Percentiles rank a stretch among this genome's conserved stretches.
These are phyloP conservation scores for Gibbula magus DNA, from an alignment of 2,888 invertebrate species.

Conservation along the genomic window DNA sequence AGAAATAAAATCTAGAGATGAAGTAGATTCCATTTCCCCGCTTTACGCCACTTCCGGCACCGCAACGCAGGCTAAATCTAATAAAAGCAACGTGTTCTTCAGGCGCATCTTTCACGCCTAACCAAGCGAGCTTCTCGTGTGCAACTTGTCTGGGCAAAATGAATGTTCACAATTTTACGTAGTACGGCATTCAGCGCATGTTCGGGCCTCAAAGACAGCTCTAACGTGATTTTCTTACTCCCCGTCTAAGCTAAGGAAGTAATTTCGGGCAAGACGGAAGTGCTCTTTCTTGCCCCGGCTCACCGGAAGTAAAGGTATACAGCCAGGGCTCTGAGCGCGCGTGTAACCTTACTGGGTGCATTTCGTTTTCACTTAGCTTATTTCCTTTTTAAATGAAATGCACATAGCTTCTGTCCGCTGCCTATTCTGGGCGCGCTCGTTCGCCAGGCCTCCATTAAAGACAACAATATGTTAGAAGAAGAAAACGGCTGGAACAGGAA, in stretches of 20 bases:
- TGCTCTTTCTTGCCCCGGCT: slow-evolving; percentile 27
- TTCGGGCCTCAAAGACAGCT: slow-evolving; percentile 26
- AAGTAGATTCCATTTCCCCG: slow-evolving; percentile 13
- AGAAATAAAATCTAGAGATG: slow-evolving; percentile 7
- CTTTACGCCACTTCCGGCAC: slow-evolving; percentile 7
- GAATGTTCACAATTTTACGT: slow-evolving; percentile 22
- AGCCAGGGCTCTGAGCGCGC: slow-evolving; percentile 23
- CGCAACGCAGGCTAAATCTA: slow-evolving; percentile 14
- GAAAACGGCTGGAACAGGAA: slow-evolving; percentile 28
- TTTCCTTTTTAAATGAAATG: slow-evolving; percentile 32
- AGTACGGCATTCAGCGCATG: slow-evolving; percentile 19
- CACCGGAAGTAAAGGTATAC: slow-evolving; percentile 36
- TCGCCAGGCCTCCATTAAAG: slow-evolving; percentile 31
- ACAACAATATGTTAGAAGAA: slow-evolving; percentile 29
- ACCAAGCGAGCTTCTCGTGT: neutral
- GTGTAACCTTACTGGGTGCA: slow-evolving; percentile 27
- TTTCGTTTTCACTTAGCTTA: slow-evolving; percentile 26
- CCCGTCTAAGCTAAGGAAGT: slow-evolving; percentile 26
- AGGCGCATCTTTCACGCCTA: slow-evolving; percentile 2
- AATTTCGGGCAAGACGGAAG: slow-evolving; percentile 29
- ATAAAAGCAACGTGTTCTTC: neutral
- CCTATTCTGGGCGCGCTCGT: slow-evolving; percentile 24
- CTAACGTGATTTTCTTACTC: slow-evolving; percentile 33
- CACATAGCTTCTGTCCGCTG: slow-evolving; percentile 31
- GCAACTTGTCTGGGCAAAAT: slow-evolving; percentile 17